Evolutionary conservation across 1,140 invertebrate genomes (phyloP), one percentile per base, ranked within the genome.

Genomic region (Drosophila santomea): DNA sequence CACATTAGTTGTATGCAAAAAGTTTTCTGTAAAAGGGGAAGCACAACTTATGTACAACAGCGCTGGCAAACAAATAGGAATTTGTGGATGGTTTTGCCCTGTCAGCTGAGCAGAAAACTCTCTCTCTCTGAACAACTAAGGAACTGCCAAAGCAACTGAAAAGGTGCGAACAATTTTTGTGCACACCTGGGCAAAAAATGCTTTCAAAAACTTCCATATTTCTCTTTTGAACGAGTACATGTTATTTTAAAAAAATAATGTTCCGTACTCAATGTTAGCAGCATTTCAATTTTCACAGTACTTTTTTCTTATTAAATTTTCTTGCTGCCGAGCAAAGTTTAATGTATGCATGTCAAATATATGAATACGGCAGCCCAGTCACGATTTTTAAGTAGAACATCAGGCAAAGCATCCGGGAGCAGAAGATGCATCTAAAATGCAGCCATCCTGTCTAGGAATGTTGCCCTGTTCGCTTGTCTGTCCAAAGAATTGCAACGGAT

Each of bases 1-100:
- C 80, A 85, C 80, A 84, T 84, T 84, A 85, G 80, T 84, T 84
- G 80, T 84, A 84, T 84, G 80, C 80, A 72, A 84, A 82, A 84
- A 84, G 80, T 84, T 84, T 84, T 78, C 62, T 69, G 54, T 55
- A 66, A 61, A 64, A 48, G 66, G 76, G 60, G 54, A 80, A 80
- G 55, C 72, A 72, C 62, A 80, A 84, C 66, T 72, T 72, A 72
- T 72, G 68, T 71, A 72, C 66, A 57, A 56, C 43, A 57, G 44
- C 43, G 43, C 23, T 51, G 39, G 52, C 80, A 81, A 79, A 74
- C 80, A 83, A 83, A 83, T 83, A 84, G 47, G 79, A 84, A 83
- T 84, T 83, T 83, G 75, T 83, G 76, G 76, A 84, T 71, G 68
- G 75, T 74, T 68, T 75, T 47, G 63, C 69, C 73, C 76, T 79